These are phyloP conservation scores for Drosophila phalerata DNA, from an alignment of 2,888 invertebrate species.

Conservation along the genomic window DNA sequence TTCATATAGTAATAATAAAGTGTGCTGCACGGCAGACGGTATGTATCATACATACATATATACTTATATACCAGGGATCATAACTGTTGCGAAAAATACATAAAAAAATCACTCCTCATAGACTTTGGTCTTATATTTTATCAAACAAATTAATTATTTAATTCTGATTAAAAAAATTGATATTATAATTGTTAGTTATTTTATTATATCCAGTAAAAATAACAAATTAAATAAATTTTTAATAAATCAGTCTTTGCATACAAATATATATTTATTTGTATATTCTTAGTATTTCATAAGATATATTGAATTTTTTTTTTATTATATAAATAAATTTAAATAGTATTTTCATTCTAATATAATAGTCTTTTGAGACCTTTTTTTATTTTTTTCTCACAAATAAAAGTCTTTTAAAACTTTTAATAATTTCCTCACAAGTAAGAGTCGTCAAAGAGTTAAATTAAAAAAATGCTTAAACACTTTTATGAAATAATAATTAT, in stretches of 20 bases:
- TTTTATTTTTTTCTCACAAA: too few relatives aligned
- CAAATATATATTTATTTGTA: neutral
- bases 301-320: too few relatives aligned
- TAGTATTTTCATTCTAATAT: too few relatives aligned
- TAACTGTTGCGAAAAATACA: neutral
- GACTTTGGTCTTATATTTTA: neutral
- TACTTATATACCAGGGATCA: neutral
- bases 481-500: too few relatives aligned
- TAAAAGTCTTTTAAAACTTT: too few relatives aligned
- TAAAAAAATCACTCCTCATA: neutral
- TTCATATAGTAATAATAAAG: constrained; percentile 23
- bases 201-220: neutral
- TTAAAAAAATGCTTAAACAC: too few relatives aligned
- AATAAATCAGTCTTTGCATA: neutral
- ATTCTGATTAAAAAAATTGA: neutral
- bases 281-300: too few relatives aligned
- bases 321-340: too few relatives aligned
- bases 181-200: neutral
- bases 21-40: neutral
- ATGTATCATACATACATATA: neutral
- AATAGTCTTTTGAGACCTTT: too few relatives aligned
- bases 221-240: neutral
- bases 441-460: too few relatives aligned
- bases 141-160: neutral
- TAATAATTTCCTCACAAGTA: too few relatives aligned